These are phyloP conservation scores for Watsonalla binaria DNA, from an alignment of 2,888 invertebrate genomes.

Conservation along the genomic window DNA sequence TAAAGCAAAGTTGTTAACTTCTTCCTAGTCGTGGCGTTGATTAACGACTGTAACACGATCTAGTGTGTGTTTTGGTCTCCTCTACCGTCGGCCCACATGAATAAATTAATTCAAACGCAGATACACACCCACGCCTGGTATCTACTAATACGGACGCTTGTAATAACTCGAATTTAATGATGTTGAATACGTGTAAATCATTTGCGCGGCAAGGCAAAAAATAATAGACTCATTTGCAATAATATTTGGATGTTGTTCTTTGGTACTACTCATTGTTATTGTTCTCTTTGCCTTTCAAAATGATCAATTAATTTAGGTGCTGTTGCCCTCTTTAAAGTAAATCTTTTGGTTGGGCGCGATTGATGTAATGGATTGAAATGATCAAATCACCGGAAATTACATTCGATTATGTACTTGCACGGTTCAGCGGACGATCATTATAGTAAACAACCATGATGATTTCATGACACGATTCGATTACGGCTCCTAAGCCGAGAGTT, in stretches of 20 bases:
- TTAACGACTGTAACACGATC: slow-evolving; percentile 65
- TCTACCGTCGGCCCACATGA: slow-evolving; percentile 41
- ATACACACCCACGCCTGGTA: slow-evolving; percentile 34
- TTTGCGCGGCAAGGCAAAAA: slow-evolving; percentile 27
- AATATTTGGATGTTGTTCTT: slow-evolving; percentile 9
- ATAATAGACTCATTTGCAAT: slow-evolving; percentile 14
- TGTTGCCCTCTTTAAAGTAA: slow-evolving; percentile 6
- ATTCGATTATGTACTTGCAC: slow-evolving; percentile 44
- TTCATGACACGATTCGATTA: slow-evolving; percentile 19
- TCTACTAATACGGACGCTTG: slow-evolving; percentile 35
- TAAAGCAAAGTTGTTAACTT: slow-evolving; percentile 34
- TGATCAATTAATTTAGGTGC: slow-evolving; percentile 4
- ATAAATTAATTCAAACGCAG: slow-evolving; percentile 48
- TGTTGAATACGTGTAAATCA: slow-evolving; percentile 42
- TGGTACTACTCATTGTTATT: slow-evolving; percentile 9
- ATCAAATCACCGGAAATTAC: slow-evolving; percentile 59
- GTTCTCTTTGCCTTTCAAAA: slow-evolving; percentile 1
- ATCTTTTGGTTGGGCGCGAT: slow-evolving; percentile 8
- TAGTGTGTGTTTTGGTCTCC: slow-evolving; percentile 40
- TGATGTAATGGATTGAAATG: slow-evolving; percentile 43
- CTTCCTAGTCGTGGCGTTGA: slow-evolving; percentile 52
- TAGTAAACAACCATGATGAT: slow-evolving; percentile 33
- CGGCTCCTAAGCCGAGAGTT: slow-evolving; percentile 12
- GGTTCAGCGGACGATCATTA: slow-evolving; percentile 37
- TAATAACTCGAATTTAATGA: slow-evolving; percentile 49